phyloP scores from a whole-genome alignment of 2,113 vertebrate genomes.

The Plectropomus leopardus region DNA sequence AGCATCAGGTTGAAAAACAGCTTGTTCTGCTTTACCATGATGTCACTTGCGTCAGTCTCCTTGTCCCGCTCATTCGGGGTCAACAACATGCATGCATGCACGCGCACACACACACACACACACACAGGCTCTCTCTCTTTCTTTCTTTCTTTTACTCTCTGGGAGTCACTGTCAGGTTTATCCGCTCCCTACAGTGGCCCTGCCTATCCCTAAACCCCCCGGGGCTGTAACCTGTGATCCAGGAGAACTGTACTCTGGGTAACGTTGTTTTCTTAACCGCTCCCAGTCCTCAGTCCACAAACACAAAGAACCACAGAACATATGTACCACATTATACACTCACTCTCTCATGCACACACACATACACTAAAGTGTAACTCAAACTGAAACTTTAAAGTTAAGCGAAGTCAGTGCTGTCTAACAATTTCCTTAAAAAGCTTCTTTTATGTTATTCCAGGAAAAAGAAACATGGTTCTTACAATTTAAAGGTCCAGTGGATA shows the following conservation, averaged over 20 bases:
- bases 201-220: slow-evolving; percentile 68
- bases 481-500: no score
- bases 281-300: slow-evolving; percentile 77
- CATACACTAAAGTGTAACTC: slow-evolving; percentile 3
- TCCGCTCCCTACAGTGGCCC: slow-evolving; percentile 58
- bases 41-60: slow-evolving; percentile 41
- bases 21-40: slow-evolving; percentile 58
- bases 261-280: slow-evolving; percentile 80
- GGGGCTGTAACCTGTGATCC: slow-evolving; percentile 73
- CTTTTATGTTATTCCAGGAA: no score
- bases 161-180: slow-evolving; percentile 53
- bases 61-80: slow-evolving; percentile 31
- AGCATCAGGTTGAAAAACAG: slow-evolving; percentile 33
- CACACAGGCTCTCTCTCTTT: neutral
- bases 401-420: neutral
- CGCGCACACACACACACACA: slow-evolving; percentile 10
- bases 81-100: slow-evolving; percentile 21
- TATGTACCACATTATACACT: slow-evolving; percentile 70
- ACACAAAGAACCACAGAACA: slow-evolving; percentile 75
- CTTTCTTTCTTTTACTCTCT: neutral
- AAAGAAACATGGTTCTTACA: no score
- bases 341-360: neutral
- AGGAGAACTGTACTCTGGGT: slow-evolving; percentile 69
- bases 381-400: slow-evolving; percentile 7
- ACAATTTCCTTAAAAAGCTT: neutral